Evolutionary conservation across 2,888 invertebrate genomes (phyloP), one percentile per base, ranked within the genome.

Genomic region (Brachypalpus laphriformis): DNA sequence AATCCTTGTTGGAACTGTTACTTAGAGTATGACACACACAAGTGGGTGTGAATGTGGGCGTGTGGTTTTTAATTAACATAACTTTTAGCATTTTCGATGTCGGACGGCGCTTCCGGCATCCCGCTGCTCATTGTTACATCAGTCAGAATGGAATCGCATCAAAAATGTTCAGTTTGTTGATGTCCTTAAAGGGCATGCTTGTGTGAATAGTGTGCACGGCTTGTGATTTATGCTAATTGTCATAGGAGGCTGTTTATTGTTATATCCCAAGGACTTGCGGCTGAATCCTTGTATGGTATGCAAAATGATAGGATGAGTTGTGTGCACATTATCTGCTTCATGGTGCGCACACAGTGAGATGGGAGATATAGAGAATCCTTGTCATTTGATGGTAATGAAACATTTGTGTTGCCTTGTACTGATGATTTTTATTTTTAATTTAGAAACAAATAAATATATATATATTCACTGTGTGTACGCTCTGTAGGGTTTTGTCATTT

Each of bases 201-300:
- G 85, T 71, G 75, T 85, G 85, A 80, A 75, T 66, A 59, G 42
- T 70, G 66, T 71, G 14, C 25, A 31, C 51, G 71, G 59, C 59
- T 85, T 85, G 70, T 85, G 75, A 85, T 81, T 85, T 85, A 85
- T 85, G 85, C 59, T 66, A 85, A 81, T 85, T 85, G 81, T 71
- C 75, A 81, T 59, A 75, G 57, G 81, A 85, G 81, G 81, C 65
- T 81, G 71, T 80, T 81, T 75, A 81, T 85, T 85, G 85, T 81
- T 85, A 74, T 80, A 63, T 63, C 11, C 63, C 78, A 83, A 83
- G 83, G 83, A 65, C 80, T 70, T 78, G 61, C 56, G 63, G 51
- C 57, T 65, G 56, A 51, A 63, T 81, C 81, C 68, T 75, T 75
- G 81, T 75, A 5, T 25, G 25, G 3, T 51, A 75, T 54, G 70